Percentiles rank a stretch among this genome's conserved stretches.
Evolutionary conservation across 37 sponge, comb jelly and placozoan species (phyloP).

Genomic region (Aphrocallistes beatrix): DNA sequence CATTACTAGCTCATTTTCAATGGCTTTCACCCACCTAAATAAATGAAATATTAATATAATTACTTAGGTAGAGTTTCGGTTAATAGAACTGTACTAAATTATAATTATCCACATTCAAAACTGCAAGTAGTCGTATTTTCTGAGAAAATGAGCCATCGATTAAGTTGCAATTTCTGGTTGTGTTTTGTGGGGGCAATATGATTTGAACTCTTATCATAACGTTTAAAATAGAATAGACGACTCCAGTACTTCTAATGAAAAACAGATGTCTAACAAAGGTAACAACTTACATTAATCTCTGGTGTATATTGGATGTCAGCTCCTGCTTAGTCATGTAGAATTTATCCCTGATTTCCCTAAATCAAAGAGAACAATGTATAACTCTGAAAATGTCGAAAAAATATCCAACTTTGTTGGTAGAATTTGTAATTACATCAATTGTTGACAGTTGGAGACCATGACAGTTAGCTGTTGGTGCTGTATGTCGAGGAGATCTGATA

Average conservation of each 20-base stretch:
- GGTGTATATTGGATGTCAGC: background rate
- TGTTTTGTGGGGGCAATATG: too few species aligned
- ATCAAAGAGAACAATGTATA: background rate
- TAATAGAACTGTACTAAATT: too few species aligned
- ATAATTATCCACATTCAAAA: too few species aligned
- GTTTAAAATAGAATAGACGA: too few species aligned
- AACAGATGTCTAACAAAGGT: too few species aligned
- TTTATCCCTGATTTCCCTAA: background rate
- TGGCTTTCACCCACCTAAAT: background rate
- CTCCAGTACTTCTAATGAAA: too few species aligned
- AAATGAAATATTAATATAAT: too few species aligned
- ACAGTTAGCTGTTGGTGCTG: slow-evolving; percentile 15
- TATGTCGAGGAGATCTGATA: background rate
- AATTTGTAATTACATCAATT: background rate
- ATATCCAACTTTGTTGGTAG: background rate
- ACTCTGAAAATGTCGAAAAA: background rate
- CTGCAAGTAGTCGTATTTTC: too few species aligned
- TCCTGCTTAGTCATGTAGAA: slow-evolving; percentile 16
- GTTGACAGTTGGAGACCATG: background rate
- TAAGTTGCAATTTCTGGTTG: too few species aligned
- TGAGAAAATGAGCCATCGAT: too few species aligned
- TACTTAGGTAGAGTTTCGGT: too few species aligned
- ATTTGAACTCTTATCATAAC: too few species aligned
- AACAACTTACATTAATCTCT: slow-evolving; percentile 11
- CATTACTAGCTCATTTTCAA: background rate